phyloP scores from a whole-genome alignment of 2,797 vertebrate species.

The Zalophus californianus region DNA sequence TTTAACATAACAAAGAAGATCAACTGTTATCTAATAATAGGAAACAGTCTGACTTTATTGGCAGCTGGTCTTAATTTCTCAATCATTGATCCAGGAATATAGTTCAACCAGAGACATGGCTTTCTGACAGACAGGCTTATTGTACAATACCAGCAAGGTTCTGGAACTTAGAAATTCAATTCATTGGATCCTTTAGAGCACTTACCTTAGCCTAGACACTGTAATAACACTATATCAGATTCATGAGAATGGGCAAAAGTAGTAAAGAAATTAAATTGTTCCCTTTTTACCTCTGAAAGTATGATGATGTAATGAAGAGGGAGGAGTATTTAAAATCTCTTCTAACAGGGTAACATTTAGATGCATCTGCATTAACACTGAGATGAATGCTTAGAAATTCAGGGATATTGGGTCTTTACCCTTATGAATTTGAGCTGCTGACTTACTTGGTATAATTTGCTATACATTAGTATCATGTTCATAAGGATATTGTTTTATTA shows the following conservation, averaged over 20 bases:
- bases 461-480: constrained; percentile 35
- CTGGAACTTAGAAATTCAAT: constrained; percentile 32
- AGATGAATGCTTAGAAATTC: constrained; percentile 66
- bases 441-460: constrained; percentile 59
- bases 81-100: constrained; percentile 34
- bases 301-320: constrained; percentile 16
- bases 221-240: not conserved
- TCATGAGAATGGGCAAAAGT: constrained; percentile 25
- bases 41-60: constrained; percentile 9
- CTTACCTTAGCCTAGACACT: not conserved
- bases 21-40: not conserved
- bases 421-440: constrained; percentile 69
- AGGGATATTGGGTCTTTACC: constrained; percentile 69
- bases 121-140: constrained; percentile 8
- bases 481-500: constrained; percentile 66
- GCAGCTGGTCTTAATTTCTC: constrained; percentile 48
- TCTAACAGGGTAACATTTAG: not conserved
- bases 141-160: not conserved
- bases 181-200: constrained; percentile 14
- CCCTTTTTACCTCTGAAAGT: constrained; percentile 43
- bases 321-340: constrained; percentile 27
- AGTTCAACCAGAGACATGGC: not conserved
- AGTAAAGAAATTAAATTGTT: constrained; percentile 46
- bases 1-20: constrained; percentile 27
- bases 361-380: constrained; percentile 17